Evolutionary conservation across 1,140 invertebrate species (phyloP).

Genomic region (Sipha flava): DNA sequence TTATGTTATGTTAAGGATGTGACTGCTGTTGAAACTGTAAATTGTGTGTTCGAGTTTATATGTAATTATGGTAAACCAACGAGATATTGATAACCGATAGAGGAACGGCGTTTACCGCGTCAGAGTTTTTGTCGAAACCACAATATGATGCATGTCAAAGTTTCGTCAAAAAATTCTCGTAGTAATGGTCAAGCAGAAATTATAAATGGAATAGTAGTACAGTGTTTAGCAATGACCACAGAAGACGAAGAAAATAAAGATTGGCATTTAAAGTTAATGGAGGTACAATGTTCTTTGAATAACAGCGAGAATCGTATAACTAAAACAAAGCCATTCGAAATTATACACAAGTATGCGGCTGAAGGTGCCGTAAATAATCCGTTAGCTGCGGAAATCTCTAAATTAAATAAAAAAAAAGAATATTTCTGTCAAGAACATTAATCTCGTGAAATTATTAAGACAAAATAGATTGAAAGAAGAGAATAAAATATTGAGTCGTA

Average conservation of each 20-base stretch:
- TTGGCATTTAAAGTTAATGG: not conserved
- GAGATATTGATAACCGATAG: not conserved
- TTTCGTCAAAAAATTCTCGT: not conserved
- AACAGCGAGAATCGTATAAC: not conserved
- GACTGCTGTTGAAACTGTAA: not conserved
- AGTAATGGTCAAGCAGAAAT: not conserved
- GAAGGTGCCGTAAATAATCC: not conserved
- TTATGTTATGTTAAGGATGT: not conserved
- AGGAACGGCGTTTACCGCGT: not conserved
- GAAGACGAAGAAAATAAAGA: not conserved
- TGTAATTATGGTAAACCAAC: not conserved
- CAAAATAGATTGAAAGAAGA: not conserved
- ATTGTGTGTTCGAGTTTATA: not conserved
- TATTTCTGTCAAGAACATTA: not conserved
- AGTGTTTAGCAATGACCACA: not conserved
- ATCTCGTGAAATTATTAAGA: not conserved
- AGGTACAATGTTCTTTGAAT: not conserved
- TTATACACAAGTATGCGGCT: not conserved
- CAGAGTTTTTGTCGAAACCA: not conserved
- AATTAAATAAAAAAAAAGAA: not conserved
- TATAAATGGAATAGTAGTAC: not conserved
- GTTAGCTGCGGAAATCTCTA: not conserved
- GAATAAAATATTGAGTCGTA: not conserved
- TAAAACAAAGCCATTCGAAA: not conserved
- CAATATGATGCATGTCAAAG: not conserved